Conservation (phyloP, 2,888 invertebrate species). For the Pachliopta kotzebuea region DNA sequence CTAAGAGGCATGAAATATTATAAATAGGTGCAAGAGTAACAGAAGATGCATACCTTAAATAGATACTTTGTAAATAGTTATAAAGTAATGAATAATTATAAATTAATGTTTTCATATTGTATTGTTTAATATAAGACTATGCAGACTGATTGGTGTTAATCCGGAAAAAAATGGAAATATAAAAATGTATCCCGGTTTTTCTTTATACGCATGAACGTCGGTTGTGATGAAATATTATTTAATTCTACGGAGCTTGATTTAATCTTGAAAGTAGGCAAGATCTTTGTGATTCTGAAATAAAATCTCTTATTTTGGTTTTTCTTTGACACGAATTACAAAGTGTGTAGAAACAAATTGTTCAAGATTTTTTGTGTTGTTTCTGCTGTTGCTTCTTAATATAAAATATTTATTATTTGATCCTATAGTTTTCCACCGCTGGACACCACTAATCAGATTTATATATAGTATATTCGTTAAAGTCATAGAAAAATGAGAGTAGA, state of each 20-base stretch:
- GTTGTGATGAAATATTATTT: slow-evolving; percentile 13
- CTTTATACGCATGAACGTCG: slow-evolving; percentile 6
- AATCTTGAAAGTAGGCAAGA: slow-evolving; percentile 10
- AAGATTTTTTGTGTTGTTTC: no score
- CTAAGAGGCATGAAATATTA: no score
- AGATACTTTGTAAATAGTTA: no score
- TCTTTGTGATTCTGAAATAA: slow-evolving; percentile 4
- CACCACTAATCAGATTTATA: no score
- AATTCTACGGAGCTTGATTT: slow-evolving; percentile 19
- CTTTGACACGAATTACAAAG: background rate
- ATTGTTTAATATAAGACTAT: background rate
- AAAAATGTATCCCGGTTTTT: background rate
- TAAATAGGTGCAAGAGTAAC: no score
- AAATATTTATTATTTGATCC: no score
- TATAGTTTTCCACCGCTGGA: no score
- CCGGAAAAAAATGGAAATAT: background rate
- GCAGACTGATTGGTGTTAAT: background rate
- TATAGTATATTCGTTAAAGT: no score
- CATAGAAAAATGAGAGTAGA: no score
- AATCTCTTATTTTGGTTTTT: slow-evolving; percentile 7
- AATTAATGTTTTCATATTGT: background rate
- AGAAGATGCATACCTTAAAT: no score
- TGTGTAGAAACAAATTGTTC: background rate
- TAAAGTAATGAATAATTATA: no score
- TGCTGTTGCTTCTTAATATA: no score